Evolutionary conservation across 2,113 vertebrate species (phyloP), one percentile per base, ranked within the genome.

Genomic region (Epinephelus cyanopodus): DNA sequence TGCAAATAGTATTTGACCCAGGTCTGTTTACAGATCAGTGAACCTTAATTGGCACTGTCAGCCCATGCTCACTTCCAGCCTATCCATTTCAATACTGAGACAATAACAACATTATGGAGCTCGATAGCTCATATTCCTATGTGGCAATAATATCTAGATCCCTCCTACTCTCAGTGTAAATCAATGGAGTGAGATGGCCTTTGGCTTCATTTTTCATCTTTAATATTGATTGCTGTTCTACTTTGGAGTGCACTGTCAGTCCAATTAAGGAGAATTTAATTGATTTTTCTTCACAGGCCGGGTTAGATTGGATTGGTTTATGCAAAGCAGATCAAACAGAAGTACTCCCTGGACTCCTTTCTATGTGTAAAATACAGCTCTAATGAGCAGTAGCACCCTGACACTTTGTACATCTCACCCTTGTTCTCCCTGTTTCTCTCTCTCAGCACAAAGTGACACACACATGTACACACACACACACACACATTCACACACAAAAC

Each of bases 191-290:
- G 61, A 90, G 89, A 86, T 90, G 91, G 92, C 90, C 92, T 95
- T 95, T 93, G 91, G 92, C 92, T 94, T 94, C 83, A 96, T 94
- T 94, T 95, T 93, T 94, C 93, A 95, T 95, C 87, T 94, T 93
- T 90, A 77, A 74, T 92, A 96, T 95, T 87, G 94, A 95, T 92
- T 88, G 86, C 77, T 89, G 87, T 91, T 94, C 90, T 91, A 81
- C 90, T 93, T 90, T 87, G 83, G 92, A 91, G 93, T 92, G 85
- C 90, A 93, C 92, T 93, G 93, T 95, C 94, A 93, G 91, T 93
- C 93, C 92, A 94, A 95, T 95, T 95, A 95, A 86, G 39, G 82
- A 89, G 86, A 92, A 90, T 91, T 89, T 93, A 92, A 95, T 95
- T 92, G 94, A 95, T 95, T 95, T 94, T 93, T 93, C 90, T 87